A percentile compares a stretch with the other conserved stretches of the same genome.
Conservation (phyloP, 2,888 invertebrate genomes). For the Oscheius sp. region DNA sequence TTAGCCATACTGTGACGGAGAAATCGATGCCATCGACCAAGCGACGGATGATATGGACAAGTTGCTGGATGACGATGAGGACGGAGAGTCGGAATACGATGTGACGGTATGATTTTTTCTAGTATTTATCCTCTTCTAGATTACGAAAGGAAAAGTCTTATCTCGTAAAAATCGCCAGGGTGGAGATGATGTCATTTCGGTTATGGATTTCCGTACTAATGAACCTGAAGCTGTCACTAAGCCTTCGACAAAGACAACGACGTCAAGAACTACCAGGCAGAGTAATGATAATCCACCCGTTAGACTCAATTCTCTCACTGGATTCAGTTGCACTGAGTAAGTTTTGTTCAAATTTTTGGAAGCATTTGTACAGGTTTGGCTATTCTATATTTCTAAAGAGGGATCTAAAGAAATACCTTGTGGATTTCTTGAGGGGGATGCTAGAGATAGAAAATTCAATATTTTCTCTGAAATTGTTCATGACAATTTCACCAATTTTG, state of each 20-base stretch:
- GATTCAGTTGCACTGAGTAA: constrained; percentile 26
- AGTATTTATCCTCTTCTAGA: not conserved
- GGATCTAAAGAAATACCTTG: not conserved
- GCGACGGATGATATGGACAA: constrained; percentile 34
- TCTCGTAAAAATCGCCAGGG: constrained; percentile 6
- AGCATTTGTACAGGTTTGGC: constrained; percentile 1
- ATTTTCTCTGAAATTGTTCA: too few species aligned
- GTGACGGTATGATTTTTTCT: constrained; percentile 17
- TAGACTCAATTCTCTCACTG: constrained; percentile 20
- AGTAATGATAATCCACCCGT: constrained; percentile 22
- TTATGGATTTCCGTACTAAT: constrained; percentile 6
- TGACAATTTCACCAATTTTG: too few species aligned
- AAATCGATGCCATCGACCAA: constrained; percentile 24
- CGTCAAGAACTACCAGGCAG: constrained; percentile 23
- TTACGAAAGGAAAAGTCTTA: constrained; percentile 26
- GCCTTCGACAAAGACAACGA: constrained; percentile 17
- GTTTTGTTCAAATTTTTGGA: constrained; percentile 16
- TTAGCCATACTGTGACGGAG: constrained; percentile 30
- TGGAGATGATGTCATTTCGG: constrained; percentile 10
- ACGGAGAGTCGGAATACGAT: constrained; percentile 12
- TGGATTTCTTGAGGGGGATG: too few species aligned
- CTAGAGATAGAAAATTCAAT: too few species aligned
- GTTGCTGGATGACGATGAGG: constrained; percentile 29
- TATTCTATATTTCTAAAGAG: not conserved
- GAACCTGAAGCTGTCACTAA: constrained; percentile 9